Evolutionary conservation across 2,113 vertebrate genomes (phyloP).

Genomic region (mouse (Mus musculus)): DNA sequence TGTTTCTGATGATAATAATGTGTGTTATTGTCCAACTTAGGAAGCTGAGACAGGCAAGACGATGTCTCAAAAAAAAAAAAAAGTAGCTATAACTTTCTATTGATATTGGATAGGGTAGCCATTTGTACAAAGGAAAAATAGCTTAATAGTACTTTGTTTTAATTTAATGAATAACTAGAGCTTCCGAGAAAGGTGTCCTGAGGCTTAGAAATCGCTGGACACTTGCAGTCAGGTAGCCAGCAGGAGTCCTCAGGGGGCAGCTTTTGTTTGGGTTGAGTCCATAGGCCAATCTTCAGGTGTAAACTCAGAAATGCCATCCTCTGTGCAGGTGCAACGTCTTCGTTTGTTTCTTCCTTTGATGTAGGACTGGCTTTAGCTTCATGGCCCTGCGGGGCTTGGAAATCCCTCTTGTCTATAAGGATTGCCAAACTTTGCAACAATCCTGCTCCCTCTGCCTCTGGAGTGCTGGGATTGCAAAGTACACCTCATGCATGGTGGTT

Average conservation of each 20-base stretch:
- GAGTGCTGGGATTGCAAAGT: not conserved
- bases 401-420: not conserved
- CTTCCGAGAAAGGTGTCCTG: constrained; percentile 31
- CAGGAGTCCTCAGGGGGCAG: not conserved
- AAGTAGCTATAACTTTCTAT: not conserved
- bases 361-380: not conserved
- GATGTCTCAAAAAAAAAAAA: too few relatives aligned
- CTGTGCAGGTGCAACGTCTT: not conserved
- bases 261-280: not conserved
- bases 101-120: not conserved
- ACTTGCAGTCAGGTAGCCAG: not conserved
- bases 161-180: not conserved
- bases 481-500: accelerated
- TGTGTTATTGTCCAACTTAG: not conserved
- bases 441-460: not conserved
- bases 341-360: not conserved
- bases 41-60: not conserved
- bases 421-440: too few relatives aligned
- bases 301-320: not conserved
- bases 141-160: not conserved
- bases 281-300: not conserved
- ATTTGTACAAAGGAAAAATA: not conserved
- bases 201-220: not conserved
- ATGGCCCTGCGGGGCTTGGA: too few relatives aligned
- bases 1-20: not conserved